Base-by-base conservation (phyloP, 1,140 invertebrate species). In the Aleiodes sp. region DNA sequence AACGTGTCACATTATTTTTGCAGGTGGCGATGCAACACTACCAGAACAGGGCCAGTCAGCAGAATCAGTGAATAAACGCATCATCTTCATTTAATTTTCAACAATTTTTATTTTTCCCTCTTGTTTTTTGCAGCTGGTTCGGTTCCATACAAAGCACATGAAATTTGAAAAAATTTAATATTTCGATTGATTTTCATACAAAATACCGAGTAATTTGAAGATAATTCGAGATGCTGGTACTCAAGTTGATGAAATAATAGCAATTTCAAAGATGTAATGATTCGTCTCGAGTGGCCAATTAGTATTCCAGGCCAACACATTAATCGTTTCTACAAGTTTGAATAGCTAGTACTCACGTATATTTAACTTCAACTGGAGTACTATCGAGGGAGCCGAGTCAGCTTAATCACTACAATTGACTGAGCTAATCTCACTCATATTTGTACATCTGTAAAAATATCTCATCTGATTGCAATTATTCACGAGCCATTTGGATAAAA, bases 1-100 rank as follows among this genome's bases (percentile, higher is more conserved):
- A 71, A 75, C 75, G 66, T 79, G 78, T 82, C 80, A 78, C 76
- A 81, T 82, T 82, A 81, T 81, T 81, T 80, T 80, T 76, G 77
- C 70, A 79, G 63, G 75, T 79, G 78, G 67, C 76, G 77, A 81
- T 78, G 79, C 77, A 78, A 75, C 72, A 75, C 75, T 14, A 16
- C 52, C 16, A 33, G 33, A 59, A 46, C 41, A 65, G 56, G 12
- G 10, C 65, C 57, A 61, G 26, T 68, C 61, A 62, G 74, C 71
- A 43, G 65, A 72, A 72, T 82, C 81, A 80, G 81, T 80, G n/a
- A 81, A 81, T 82, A 81, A 78, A 77, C 73, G 72, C 59, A 65
- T 67, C 29, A 33, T 33, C 35, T 29, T 35, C 37, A 1, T 57
- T 57, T 35, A 35, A 29, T 37, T 64, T 52, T 10, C n/a, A 4